Evolutionary conservation across 1,140 invertebrate species (phyloP), one percentile per base, ranked within the genome.

Genomic region (Lasioglossum albipes): DNA sequence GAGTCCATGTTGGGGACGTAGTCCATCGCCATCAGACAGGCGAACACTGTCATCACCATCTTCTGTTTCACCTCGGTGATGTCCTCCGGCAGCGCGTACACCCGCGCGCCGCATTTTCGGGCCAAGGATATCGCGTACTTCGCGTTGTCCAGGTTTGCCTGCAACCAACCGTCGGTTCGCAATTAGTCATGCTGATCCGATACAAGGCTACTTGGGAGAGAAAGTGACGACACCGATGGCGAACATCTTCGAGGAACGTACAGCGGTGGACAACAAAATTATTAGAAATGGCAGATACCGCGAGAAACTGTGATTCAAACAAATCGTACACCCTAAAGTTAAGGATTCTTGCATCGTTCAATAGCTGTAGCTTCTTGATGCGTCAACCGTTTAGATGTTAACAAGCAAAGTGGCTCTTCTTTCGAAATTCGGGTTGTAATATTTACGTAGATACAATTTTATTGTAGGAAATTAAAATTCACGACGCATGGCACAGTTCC

Each of bases 41-140:
- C 98, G 94, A 99, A 99, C 66, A 99, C 97, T 9, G 99, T 99
- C 98, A 99, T 98, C 36, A 99, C 97, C 98, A 99, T 99, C 94
- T 99, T 99, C 45, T 96, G 97, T 92, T 99, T 99, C 2, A 99
- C 96, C 94, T 99, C 98, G 5, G 98, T 97, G 88, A 99, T 99
- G 93, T 99, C 99, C 94, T 99, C 99, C n/a, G 99, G 99, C 76
- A 99, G 94, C 41, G 99, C 99, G 92, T 99, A 99, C 20, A 99
- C 98, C 67, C 98, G 95, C 67, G 99, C 99, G 62, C 99, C 99
- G 88, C 98, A 98, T 93, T 99, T 99, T 70, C 99, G 95, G 2
- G 98, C 98, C 96, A 99, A 98, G 2, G 98, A 99, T 88, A 99
- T 98, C 61, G 99, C 99, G 94, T 99, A 99, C 92, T 99, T 99